Conservation (phyloP, 1,140 invertebrate species). For the Apis mellifera region DNA sequence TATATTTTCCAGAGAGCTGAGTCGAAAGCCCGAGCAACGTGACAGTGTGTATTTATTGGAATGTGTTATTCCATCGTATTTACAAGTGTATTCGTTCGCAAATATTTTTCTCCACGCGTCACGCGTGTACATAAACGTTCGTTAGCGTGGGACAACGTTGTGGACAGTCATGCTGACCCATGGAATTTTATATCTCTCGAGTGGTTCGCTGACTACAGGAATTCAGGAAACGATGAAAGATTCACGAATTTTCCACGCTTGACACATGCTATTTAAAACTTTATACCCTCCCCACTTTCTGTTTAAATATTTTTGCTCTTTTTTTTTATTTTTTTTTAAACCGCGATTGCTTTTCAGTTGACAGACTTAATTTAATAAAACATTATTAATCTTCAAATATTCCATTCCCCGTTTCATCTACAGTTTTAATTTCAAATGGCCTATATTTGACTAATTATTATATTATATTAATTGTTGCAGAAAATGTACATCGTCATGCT, state of each 20-base stretch:
- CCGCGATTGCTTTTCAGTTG: too few species aligned
- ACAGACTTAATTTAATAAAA: too few species aligned
- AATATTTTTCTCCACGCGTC: slow-evolving; percentile 14
- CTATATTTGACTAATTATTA: too few species aligned
- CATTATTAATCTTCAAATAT: too few species aligned
- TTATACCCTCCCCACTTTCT: neutral
- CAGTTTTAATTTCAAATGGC: too few species aligned
- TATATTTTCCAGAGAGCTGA: neutral
- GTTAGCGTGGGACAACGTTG: slow-evolving; percentile 25
- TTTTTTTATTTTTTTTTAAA: too few species aligned
- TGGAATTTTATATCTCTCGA: slow-evolving; percentile 5
- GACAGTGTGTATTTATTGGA: neutral
- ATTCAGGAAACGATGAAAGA: neutral
- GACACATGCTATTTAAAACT: neutral
- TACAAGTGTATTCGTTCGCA: neutral
- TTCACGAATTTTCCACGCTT: neutral
- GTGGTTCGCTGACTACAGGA: neutral
- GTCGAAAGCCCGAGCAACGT: neutral
- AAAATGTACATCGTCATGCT: too few species aligned
- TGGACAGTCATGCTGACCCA: slow-evolving; percentile 6
- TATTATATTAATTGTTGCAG: too few species aligned
- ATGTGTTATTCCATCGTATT: neutral
- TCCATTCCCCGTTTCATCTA: too few species aligned
- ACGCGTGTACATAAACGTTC: slow-evolving; percentile 33
- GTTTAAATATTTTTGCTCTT: neutral